Evolutionary conservation across 2,888 invertebrate genomes (phyloP), one percentile per base, ranked within the genome.

Genomic region (Melitaea athalia): DNA sequence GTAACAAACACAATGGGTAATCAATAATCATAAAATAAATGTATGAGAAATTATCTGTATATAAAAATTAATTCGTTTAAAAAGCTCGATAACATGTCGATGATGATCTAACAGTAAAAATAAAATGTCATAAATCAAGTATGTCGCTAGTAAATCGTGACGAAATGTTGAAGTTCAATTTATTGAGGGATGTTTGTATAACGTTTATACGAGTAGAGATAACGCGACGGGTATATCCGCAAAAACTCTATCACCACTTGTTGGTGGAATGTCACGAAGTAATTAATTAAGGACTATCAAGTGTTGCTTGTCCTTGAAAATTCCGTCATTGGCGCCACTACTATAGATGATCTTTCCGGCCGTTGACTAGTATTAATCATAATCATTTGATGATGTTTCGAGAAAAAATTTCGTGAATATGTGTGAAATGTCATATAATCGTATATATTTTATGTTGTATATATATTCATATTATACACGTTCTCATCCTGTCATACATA

Each of bases 281-380:
- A 87, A 88, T 88, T 88, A 87, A 87, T 87, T 86, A 85, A 85
- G 80, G 82, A 80, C 84, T 85, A 85, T 86, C 85, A 85, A 85
- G 85, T 82, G 84, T 80, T 79, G 79, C 80, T 84, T 85, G 81
- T 78, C 81, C 79, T 81, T 85, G 86, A 79, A 76, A 74, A 81
- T 79, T 79, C 77, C 76, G 73, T 59, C 73, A 72, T 71, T 72
- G 73, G 70, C 69, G 69, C 64, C 61, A 68, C 67, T 47, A 64
- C 60, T 62, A 50, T 31, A 67, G 60, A 57, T 57, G 53, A 63
- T 66, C 62, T 59, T 66, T 67, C 64, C 63, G 67, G 68, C 70
- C 65, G 65, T 42, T 65, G 45, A 65, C 45, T 62, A 63, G 43
- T 15, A 63, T 63, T 67, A 38, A 61, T 43, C 6, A 17, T 50